A percentile compares a stretch with the other conserved stretches of the same genome.
Conservation (phyloP, 1,140 invertebrate species). For the Aricia agestis region DNA sequence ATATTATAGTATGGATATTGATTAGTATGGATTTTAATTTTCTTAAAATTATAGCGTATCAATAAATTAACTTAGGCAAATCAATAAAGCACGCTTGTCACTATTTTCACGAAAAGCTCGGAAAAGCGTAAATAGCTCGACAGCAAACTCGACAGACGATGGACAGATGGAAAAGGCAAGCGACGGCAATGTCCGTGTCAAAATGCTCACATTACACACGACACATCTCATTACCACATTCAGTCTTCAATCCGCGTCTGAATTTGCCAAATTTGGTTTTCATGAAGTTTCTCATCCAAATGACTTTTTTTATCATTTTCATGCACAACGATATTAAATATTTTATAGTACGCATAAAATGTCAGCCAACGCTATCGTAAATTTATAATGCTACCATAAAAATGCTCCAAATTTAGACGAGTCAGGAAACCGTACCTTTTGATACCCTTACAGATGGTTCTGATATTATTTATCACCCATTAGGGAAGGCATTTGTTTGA, state of each 20-base stretch:
- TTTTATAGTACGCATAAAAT: conserved; percentile 7
- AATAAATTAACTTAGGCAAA: no score
- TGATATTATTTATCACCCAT: not conserved
- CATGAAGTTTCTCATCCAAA: not conserved
- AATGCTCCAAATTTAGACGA: not conserved
- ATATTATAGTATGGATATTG: no score
- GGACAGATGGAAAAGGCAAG: no score
- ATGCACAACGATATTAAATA: not conserved
- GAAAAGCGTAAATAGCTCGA: no score
- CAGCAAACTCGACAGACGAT: no score
- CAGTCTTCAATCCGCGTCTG: not conserved
- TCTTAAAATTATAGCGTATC: no score
- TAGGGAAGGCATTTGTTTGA: no score
- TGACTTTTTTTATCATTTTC: not conserved
- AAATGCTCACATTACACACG: no score
- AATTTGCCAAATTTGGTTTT: conserved; percentile 9
- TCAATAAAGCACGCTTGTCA: no score
- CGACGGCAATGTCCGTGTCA: no score
- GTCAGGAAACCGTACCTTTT: not conserved
- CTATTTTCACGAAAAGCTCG: no score
- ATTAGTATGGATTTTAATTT: no score
- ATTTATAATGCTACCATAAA: not conserved
- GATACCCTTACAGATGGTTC: not conserved
- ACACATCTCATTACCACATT: not conserved
- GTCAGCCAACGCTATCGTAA: not conserved